Evolutionary conservation across 2,113 vertebrate genomes (phyloP), one percentile per base, ranked within the genome.

Genomic region (Saguinus midas): DNA sequence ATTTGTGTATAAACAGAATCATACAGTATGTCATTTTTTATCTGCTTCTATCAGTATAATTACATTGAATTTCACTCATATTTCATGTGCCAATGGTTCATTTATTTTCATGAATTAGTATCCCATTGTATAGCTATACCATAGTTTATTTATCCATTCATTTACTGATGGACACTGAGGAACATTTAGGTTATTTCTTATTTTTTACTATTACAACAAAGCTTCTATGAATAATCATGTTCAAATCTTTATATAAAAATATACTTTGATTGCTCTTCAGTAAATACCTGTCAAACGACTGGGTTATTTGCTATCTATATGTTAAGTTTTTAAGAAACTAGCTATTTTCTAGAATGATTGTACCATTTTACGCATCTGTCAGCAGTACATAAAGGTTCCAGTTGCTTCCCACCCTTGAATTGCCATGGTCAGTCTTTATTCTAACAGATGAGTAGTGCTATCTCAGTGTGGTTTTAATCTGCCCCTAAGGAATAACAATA

Each of bases 1-100:
- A 94, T 79, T 20, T 94, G 58, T 80, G 66, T 45, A 50, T 29
- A 89, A 73, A 87, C 50, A 92, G 73, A 96, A n/a, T 68, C 13
- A 88, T 35, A 75, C 0, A 76, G 7, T 50, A 57, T 50, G 17
- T 68, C 57, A 84, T 64, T 88, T 96, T 80, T 75, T 70, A 70
- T 78, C 82, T 84, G 7, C 25, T 70, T 86, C 25, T 80, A 37
- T 66, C 29, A 75, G 23, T 35, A 2, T 82, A 82, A 10, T 20
- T 66, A 58, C 32, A 70, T 52, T 66, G 21, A 80, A 57, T 78
- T 88, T 94, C 23, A 90, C 52, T 91, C 43, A 79, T 64, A 9
- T 35, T 35, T 1, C 43, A 88, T 57, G 6, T 32, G 76, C 82
- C 57, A 83, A 76, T 58, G 27, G 45, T 48, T 72, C n/a, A 76